phyloP scores from a whole-genome alignment of 2,113 vertebrate genomes.

The Anser brachyrhynchus region DNA sequence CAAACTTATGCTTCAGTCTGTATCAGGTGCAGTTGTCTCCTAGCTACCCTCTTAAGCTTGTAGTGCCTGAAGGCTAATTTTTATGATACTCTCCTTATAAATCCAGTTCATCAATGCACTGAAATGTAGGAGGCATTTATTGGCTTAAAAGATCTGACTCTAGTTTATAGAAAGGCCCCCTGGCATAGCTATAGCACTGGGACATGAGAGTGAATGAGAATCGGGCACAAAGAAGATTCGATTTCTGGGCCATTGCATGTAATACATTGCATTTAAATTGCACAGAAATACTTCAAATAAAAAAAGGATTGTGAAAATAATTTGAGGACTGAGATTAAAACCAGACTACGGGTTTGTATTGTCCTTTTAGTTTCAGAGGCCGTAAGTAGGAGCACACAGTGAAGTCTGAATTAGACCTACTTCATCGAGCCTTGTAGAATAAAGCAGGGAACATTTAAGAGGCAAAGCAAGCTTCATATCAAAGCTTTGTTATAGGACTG shows the following conservation, averaged over 20 bases:
- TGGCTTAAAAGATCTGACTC: background rate
- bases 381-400: background rate
- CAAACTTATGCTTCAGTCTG: background rate
- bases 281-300: background rate
- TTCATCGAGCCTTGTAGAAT: background rate
- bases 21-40: background rate
- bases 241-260: background rate
- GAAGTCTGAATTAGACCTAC: background rate
- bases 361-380: background rate
- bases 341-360: background rate
- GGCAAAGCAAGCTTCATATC: background rate
- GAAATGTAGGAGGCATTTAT: background rate
- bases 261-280: background rate
- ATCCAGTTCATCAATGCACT: background rate
- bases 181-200: background rate
- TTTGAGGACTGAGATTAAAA: background rate
- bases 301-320: background rate
- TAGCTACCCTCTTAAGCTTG: background rate
- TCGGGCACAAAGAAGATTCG: background rate
- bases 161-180: background rate
- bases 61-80: background rate
- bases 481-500: background rate
- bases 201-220: background rate
- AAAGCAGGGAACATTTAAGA: background rate
- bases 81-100: background rate